Evolutionary conservation across 2,797 vertebrate genomes (phyloP), one percentile per base, ranked within the genome.

Genomic region (Saxicola maurus): DNA sequence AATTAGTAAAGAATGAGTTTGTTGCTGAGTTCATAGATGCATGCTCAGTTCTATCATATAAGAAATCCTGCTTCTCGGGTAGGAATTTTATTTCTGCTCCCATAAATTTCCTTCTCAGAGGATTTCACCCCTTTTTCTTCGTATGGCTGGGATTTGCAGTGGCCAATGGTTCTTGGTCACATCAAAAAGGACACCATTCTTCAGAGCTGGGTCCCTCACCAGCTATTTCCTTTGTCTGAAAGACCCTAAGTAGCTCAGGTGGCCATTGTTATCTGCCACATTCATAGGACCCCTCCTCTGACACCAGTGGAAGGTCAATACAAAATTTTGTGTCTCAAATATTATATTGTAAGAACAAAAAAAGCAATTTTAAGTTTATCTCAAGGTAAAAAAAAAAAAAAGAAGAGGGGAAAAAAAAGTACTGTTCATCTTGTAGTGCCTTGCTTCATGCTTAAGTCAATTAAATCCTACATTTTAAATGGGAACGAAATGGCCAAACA

Each of bases 121-220:
- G 25, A 66, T 65, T 73, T 65, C 13, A 38, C 1, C 14, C 2
- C 25, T 23, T 85, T 69, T 60, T 45, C n/a, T 57, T 48, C 5
- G 5, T 65, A 40, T 17, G 13, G 15, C 17, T 60, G 8, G 8
- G 2, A 10, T 33, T 69, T 66, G 45, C 28, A 37, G 14, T 10
- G 23, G 16, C 20, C 48, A 8, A 38, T 46, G 4, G 5, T 51
- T 49, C n/a, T 51, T 25, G 75, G 30, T 5, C 2, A 5, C 6
- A 45, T 8, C 10, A 15, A 43, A 66, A 77, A 77, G 21, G 15
- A 31, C 0, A 0, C 1, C 7, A 2, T 59, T 13, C 21, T 62
- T 51, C 33, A 55, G 30, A 2, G 1, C 12, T 16, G 14, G 4
- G 42, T 24, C 18, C 6, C 42, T 72, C 64, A 28, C 18, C 30